phyloP scores from a whole-genome alignment of 2,888 invertebrate genomes.

The Drosophila neotestacea region DNA sequence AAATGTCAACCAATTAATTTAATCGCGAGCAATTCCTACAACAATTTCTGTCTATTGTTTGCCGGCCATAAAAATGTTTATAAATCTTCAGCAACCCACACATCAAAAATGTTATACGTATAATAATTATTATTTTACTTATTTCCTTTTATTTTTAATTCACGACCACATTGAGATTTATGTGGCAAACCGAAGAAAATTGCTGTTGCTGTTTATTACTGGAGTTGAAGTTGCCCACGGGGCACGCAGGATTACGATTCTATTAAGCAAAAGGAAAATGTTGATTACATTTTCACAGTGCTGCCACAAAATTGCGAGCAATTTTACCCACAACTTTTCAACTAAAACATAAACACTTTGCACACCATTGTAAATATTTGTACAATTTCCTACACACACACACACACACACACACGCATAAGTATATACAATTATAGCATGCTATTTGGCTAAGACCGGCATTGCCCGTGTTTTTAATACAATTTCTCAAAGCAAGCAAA shows the following conservation, averaged over 20 bases:
- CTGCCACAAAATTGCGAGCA: constrained; percentile 35
- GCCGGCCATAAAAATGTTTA: constrained; percentile 32
- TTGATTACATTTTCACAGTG: constrained; percentile 45
- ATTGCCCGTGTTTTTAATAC: background rate
- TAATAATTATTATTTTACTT: constrained; percentile 8
- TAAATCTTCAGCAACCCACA: constrained; percentile 53
- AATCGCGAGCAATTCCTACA: constrained; percentile 5
- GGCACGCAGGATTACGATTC: constrained; percentile 24
- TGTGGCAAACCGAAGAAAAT: constrained; percentile 10
- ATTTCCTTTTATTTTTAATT: constrained; percentile 3
- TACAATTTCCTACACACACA: constrained; percentile 9
- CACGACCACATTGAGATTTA: constrained; percentile 13
- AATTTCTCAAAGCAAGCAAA: background rate
- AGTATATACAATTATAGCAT: constrained; percentile 1
- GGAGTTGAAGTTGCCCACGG: background rate
- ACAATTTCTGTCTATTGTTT: constrained; percentile 26
- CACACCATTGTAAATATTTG: constrained; percentile 56
- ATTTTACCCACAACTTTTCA: constrained; percentile 36
- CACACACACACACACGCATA: background rate
- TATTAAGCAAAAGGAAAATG: constrained; percentile 33
- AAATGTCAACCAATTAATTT: constrained; percentile 30
- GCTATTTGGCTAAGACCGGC: background rate
- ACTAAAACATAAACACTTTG: constrained; percentile 51
- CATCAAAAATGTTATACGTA: constrained; percentile 1
- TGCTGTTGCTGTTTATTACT: background rate